Conservation (phyloP, 2,113 vertebrate genomes). For the rabbit (Oryctolagus cuniculus) region DNA sequence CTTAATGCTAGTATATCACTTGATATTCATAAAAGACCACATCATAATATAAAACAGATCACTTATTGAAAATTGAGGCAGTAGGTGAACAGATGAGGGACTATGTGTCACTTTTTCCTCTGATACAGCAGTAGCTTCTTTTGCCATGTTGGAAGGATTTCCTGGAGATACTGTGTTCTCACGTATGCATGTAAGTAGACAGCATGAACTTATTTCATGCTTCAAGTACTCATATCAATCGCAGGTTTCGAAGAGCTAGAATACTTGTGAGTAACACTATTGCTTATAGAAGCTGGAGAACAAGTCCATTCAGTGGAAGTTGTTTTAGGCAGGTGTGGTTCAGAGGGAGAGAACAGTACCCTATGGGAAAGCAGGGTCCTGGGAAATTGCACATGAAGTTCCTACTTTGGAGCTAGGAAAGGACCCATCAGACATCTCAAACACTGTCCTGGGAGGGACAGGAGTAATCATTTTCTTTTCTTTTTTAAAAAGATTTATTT, state of each 20-base stretch:
- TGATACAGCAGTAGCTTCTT: neutral
- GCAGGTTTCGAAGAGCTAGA: neutral
- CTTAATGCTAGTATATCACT: neutral
- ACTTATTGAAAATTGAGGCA: neutral
- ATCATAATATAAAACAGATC: neutral
- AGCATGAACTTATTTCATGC: neutral
- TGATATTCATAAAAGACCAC: neutral
- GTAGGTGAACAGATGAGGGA: neutral
- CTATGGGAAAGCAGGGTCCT: neutral
- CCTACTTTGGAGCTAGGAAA: neutral
- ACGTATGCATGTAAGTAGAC: neutral
- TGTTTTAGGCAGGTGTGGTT: neutral
- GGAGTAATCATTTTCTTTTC: neutral
- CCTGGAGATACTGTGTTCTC: neutral
- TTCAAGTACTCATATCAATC: neutral
- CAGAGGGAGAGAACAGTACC: neutral
- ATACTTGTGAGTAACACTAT: neutral
- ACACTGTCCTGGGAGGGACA: neutral
- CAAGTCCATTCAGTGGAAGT: neutral
- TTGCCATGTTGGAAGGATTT: neutral
- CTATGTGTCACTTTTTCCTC: neutral
- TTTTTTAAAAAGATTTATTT: too few relatives aligned
- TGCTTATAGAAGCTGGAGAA: neutral
- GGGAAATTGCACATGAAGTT: neutral
- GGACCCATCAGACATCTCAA: neutral